These are phyloP conservation scores for Trinorchestia longiramus DNA, from an alignment of 1,140 invertebrate species.

Conservation along the genomic window DNA sequence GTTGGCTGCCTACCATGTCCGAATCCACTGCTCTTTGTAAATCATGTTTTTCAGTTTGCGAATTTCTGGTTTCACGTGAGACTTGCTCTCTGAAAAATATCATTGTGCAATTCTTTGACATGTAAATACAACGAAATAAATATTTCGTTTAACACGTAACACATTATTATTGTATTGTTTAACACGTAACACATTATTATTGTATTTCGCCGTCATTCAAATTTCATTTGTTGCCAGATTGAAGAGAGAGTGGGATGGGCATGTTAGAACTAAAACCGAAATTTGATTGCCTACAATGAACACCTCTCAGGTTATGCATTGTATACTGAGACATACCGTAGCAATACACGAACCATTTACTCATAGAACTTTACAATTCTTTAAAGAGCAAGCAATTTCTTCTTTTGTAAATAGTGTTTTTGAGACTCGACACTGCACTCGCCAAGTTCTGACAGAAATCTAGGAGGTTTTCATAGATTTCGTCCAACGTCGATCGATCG, in stretches of 20 bases:
- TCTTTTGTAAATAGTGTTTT: not conserved
- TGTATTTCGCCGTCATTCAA: not conserved
- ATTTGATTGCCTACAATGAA: not conserved
- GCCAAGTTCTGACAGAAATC: not conserved
- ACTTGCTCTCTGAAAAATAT: not conserved
- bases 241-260: not conserved
- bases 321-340: not conserved
- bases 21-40: not conserved
- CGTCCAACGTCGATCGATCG: not conserved
- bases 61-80: not conserved
- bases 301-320: not conserved
- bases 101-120: too few relatives aligned
- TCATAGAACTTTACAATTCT: not conserved
- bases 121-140: not conserved
- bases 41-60: not conserved
- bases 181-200: not conserved
- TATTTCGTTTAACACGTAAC: not conserved
- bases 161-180: too few relatives aligned
- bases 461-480: not conserved
- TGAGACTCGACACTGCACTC: not conserved
- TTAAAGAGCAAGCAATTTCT: not conserved
- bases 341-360: not conserved
- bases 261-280: not conserved
- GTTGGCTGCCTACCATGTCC: not conserved
- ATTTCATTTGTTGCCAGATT: not conserved